Base-by-base conservation (phyloP, 2,888 invertebrate species). In the Agrotis puta region DNA sequence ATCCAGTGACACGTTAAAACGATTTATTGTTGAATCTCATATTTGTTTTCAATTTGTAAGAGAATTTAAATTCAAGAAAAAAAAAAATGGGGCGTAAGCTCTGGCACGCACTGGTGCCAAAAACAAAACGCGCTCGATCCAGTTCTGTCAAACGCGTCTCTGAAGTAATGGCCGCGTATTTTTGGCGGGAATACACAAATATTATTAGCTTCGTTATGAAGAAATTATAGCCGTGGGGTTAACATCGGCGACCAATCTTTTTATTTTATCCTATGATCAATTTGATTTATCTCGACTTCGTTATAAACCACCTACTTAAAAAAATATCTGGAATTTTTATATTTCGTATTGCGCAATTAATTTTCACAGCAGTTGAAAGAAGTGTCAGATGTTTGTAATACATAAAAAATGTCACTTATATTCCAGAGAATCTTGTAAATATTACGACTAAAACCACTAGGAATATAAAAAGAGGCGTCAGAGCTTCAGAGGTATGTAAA, bases 141-240 rank as follows among this genome's bases (percentile, higher is more conserved):
- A 93, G 89, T 91, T 94, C 92, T 94, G 94, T 94, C 94, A 94
- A 94, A 92, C 85, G 88, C 82, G 87, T 88, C 87, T 88, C 88
- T 87, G 91, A 92, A 94, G 89, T 94, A 94, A 94, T 94, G 91
- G 89, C 90, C 84, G 90, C 89, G 91, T 94, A 94, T 95, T 94
- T 94, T 93, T 88, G 94, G 93, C 91, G 92, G 92, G 88, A 93
- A 92, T 88, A 87, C 90, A 90, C 88, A 88, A 92, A 92, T 91
- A 92, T 90, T 88, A 88, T 88, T 88, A 89, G 89, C 87, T 89
- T 86, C 87, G 86, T 89, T 90, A 88, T 88, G 87, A 90, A 91
- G 89, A 92, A 90, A 92, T 71, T 89, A 91, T 90, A 71, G 88
- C 81, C 65, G 47, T 66, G 75, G 73, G 82, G 81, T 88, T 88